phyloP scores from a whole-genome alignment of 2,113 vertebrate species.

The Amazona vittata region DNA sequence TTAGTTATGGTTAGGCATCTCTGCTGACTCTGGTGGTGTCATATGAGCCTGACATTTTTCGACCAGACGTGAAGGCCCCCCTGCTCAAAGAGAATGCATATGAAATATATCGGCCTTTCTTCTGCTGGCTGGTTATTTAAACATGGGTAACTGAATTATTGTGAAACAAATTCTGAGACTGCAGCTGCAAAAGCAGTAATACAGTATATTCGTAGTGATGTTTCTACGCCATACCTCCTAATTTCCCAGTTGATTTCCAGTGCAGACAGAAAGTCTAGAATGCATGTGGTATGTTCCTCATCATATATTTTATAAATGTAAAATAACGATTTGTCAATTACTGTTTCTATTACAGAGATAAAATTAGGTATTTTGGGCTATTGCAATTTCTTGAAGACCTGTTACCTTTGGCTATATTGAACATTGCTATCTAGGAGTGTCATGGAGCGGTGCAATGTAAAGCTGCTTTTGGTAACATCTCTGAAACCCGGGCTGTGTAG shows the following conservation, averaged over 20 bases:
- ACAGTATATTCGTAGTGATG: constrained; percentile 30
- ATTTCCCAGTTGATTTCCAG: constrained; percentile 63
- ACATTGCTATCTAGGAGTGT: neutral
- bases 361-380: neutral
- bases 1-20: constrained; percentile 66
- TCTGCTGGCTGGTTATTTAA: constrained; percentile 63
- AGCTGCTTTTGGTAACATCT: neutral
- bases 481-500: neutral
- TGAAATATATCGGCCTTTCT: constrained; percentile 64
- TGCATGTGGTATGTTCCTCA: constrained; percentile 46
- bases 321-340: constrained; percentile 59
- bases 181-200: constrained; percentile 69
- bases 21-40: constrained; percentile 60
- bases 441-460: neutral
- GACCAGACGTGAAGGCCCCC: constrained; percentile 59
- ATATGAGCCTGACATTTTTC: constrained; percentile 67
- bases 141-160: constrained; percentile 67
- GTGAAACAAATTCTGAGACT: constrained; percentile 63
- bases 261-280: constrained; percentile 65
- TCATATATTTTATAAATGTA: constrained; percentile 30
- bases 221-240: constrained; percentile 42
- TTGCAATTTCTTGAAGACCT: neutral
- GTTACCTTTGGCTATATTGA: neutral
- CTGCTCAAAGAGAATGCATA: constrained; percentile 59
- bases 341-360: constrained; percentile 5